Base-by-base conservation (phyloP, 2,113 vertebrate species). In the Stigmatopora nigra region DNA sequence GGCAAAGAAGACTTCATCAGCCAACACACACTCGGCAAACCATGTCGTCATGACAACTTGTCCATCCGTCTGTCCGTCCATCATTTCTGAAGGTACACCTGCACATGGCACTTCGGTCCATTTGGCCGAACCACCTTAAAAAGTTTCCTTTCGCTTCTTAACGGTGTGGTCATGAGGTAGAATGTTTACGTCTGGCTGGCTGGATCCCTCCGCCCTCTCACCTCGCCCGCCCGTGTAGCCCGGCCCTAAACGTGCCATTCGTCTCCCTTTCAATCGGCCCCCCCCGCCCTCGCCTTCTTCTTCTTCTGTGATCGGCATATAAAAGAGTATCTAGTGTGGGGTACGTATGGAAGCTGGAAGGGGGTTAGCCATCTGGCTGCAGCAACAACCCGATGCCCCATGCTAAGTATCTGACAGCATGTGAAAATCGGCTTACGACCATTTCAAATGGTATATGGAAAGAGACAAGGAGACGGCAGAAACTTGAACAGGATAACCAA, bases 1-100 rank as follows among this genome's bases (percentile, higher is more conserved):
- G 76, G 76, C 80, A 79, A 82, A 89, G 78, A 88, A 87, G 92
- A 94, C 93, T 94, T 93, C 94, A 95, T 97, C 93, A 95, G 82
- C 87, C 82, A 87, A 87, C 86, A 80, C 85, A 87, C 63, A 82
- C 74, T 76, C 80, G 61, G 92, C 78, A 81, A 9, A 84, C 82
- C 83, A 77, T 78, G 91, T 91, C 86, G 89, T 90, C 91, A 91
- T 91, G 89, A 91, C 90, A 90, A 91, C 89, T 85, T 87, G 91
- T 92, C 93, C 83, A 79, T 87, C 79, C 70, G 76, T 59, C 64
- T 44, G 75, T 83, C 78, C 73, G 71, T 69, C 63, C 67, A 67
- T 69, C 61, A 65, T n/a, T 64, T 61, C 25, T 68, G 68, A 35
- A 68, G 61, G 22, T 55, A 64, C 70, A 53, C 49, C 61, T 36